Percentiles rank a stretch among this genome's conserved stretches.
phyloP scores from a whole-genome alignment of 2,888 invertebrate species.

The Drosophila atroscutellata region DNA sequence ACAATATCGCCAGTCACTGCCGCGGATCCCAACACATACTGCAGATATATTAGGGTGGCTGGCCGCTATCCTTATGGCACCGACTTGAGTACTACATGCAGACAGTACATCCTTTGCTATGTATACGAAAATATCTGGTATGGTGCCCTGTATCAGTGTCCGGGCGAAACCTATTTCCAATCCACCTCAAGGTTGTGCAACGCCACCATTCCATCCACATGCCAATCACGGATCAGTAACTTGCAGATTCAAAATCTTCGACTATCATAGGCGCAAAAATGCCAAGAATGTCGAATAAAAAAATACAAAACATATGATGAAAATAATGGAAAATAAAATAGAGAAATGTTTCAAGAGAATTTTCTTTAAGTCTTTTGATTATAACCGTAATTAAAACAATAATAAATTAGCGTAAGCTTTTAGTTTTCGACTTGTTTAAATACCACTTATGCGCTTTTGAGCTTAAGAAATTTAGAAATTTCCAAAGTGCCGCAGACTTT shows the following conservation, averaged over 20 bases:
- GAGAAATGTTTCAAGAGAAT: not conserved
- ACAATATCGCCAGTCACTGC: not conserved
- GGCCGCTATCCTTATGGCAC: slow-evolving; percentile 70
- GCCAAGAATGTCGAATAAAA: not conserved
- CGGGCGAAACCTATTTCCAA: slow-evolving; percentile 63
- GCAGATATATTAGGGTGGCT: slow-evolving; percentile 18
- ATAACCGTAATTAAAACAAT: not conserved
- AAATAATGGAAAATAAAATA: not conserved
- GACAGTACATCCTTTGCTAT: slow-evolving; percentile 63
- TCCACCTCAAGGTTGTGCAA: slow-evolving; percentile 41
- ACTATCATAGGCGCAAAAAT: slow-evolving; percentile 7
- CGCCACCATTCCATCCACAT: slow-evolving; percentile 38
- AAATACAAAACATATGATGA: not conserved
- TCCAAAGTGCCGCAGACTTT: slow-evolving; percentile 12
- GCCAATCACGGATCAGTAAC: slow-evolving; percentile 23
- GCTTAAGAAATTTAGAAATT: not conserved
- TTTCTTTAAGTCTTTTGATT: not conserved
- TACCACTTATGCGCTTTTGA: slow-evolving; percentile 2
- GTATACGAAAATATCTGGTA: slow-evolving; percentile 17
- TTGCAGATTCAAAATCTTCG: slow-evolving; percentile 31
- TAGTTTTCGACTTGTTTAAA: not conserved
- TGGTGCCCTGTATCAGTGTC: slow-evolving; percentile 60
- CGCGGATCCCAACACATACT: slow-evolving; percentile 41
- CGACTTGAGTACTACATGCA: slow-evolving; percentile 48
- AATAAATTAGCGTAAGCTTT: not conserved